A percentile compares a stretch with the other conserved stretches of the same genome.
phyloP scores from a whole-genome alignment of 1,140 invertebrate species.

The Drosophila pruinosa region DNA sequence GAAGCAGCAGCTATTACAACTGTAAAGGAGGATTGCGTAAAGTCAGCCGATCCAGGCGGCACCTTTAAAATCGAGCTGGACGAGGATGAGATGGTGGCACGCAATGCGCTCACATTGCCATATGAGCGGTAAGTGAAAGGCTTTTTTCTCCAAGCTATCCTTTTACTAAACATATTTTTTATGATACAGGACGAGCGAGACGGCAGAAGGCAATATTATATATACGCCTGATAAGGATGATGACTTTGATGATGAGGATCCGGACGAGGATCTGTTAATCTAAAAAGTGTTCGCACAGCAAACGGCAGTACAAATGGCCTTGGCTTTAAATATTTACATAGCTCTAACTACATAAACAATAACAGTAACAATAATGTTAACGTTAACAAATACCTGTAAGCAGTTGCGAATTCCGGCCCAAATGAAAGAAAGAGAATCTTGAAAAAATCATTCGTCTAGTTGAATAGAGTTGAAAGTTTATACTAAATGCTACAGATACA shows the following conservation, averaged over 20 bases:
- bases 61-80: slow-evolving; percentile 81
- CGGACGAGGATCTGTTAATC: slow-evolving; percentile 82
- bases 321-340: slow-evolving; percentile 71
- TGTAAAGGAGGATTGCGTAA: neutral
- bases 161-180: neutral
- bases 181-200: slow-evolving; percentile 52
- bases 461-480: slow-evolving; percentile 47
- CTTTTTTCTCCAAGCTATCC: neutral
- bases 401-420: slow-evolving; percentile 28
- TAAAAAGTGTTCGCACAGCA: slow-evolving; percentile 38
- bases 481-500: slow-evolving; percentile 28
- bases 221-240: slow-evolving; percentile 84
- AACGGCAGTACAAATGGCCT: slow-evolving; percentile 77
- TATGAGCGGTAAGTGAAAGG: slow-evolving; percentile 69
- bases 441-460: neutral
- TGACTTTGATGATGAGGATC: slow-evolving; percentile 85
- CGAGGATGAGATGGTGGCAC: slow-evolving; percentile 77
- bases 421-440: slow-evolving; percentile 9
- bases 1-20: slow-evolving; percentile 3
- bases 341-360: slow-evolving; percentile 35
- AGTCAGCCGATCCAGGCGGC: slow-evolving; percentile 41
- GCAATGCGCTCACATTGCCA: slow-evolving; percentile 79
- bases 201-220: slow-evolving; percentile 83
- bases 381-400: slow-evolving; percentile 23
- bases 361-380: slow-evolving; percentile 29